Evolutionary conservation across 2,113 vertebrate species (phyloP).

Genomic region (Reinhardtius hippoglossoides): DNA sequence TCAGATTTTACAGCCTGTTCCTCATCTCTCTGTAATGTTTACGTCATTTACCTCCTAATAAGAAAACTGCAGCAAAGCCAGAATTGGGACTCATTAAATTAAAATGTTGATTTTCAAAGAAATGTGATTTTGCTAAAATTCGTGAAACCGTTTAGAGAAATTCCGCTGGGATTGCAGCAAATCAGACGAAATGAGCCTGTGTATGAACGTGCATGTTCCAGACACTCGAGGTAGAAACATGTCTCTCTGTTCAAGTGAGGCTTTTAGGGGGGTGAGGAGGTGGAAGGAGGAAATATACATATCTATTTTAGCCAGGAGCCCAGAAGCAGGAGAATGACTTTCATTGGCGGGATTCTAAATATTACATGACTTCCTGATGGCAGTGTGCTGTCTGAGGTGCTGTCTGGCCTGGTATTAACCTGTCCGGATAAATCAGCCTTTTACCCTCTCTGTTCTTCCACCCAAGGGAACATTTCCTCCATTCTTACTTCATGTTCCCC

Average conservation of each 20-base stretch:
- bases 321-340: slow-evolving; percentile 72
- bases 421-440: slow-evolving; percentile 86
- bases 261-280: background rate
- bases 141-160: slow-evolving; percentile 27
- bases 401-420: slow-evolving; percentile 82
- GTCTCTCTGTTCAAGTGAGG: background rate
- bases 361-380: slow-evolving; percentile 86
- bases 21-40: slow-evolving; percentile 17
- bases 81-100: slow-evolving; percentile 33
- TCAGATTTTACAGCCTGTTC: slow-evolving; percentile 26
- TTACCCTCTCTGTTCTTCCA: slow-evolving; percentile 60
- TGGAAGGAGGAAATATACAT: slow-evolving; percentile 63
- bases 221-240: background rate
- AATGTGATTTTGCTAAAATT: slow-evolving; percentile 33
- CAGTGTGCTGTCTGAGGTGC: slow-evolving; percentile 77
- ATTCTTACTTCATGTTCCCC: background rate
- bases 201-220: slow-evolving; percentile 19
- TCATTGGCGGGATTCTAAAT: slow-evolving; percentile 83
- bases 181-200: slow-evolving; percentile 20
- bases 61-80: slow-evolving; percentile 13
- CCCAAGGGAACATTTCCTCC: slow-evolving; percentile 37
- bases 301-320: slow-evolving; percentile 75
- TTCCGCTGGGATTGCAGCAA: slow-evolving; percentile 26
- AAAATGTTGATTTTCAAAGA: slow-evolving; percentile 45
- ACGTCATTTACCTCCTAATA: slow-evolving; percentile 25